These are phyloP conservation scores for Cuniculus paca DNA, from an alignment of 2,797 vertebrate genomes.

Conservation along the genomic window DNA sequence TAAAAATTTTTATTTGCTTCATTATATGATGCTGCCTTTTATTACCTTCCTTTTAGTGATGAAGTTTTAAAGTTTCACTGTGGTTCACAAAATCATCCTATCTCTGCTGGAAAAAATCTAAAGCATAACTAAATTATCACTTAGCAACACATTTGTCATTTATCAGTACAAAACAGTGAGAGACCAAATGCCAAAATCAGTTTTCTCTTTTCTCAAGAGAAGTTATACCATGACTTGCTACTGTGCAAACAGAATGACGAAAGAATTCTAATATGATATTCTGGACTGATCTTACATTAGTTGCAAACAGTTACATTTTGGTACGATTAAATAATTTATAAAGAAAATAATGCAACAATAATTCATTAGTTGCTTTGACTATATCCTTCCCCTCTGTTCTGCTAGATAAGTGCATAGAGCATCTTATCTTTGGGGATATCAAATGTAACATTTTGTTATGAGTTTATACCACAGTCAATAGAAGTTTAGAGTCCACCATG, in stretches of 20 bases:
- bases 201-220: background rate
- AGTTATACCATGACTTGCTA: background rate
- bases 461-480: background rate
- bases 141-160: background rate
- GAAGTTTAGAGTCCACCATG: background rate
- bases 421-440: background rate
- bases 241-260: background rate
- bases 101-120: background rate
- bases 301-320: background rate
- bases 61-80: constrained; percentile 35
- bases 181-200: constrained; percentile 7
- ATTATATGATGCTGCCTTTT: background rate
- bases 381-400: background rate
- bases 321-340: background rate
- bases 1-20: background rate
- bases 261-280: background rate
- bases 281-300: background rate
- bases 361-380: background rate
- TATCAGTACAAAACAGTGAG: background rate
- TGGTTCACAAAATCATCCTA: constrained; percentile 14
- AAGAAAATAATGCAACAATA: background rate
- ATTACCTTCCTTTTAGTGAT: background rate
- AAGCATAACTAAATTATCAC: background rate
- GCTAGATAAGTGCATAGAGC: background rate
- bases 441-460: background rate